These are phyloP conservation scores for Balaeniceps rex DNA, from an alignment of 2,113 vertebrate genomes.

Conservation along the genomic window DNA sequence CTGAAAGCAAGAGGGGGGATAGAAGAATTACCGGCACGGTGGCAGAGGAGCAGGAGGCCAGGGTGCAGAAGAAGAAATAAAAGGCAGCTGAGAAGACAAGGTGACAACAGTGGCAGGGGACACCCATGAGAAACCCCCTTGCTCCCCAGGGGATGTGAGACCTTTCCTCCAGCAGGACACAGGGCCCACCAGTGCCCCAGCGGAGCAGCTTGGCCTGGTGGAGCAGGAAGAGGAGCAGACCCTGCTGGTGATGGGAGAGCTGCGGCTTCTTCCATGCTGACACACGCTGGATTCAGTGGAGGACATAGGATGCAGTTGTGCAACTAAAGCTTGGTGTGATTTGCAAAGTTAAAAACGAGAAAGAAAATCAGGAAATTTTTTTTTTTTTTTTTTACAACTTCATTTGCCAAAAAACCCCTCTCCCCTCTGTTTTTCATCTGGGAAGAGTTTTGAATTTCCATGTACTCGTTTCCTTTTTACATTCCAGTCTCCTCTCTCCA, in stretches of 20 bases:
- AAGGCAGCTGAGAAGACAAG: neutral
- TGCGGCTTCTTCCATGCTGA: neutral
- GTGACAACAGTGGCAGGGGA: neutral
- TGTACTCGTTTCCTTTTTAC: neutral
- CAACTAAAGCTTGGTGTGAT: neutral
- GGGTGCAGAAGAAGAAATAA: neutral
- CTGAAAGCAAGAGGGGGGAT: neutral
- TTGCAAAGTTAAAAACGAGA: neutral
- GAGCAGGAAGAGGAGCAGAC: neutral
- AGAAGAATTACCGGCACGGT: too few relatives aligned
- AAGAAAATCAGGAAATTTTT: neutral
- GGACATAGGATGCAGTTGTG: neutral
- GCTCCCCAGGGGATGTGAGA: neutral
- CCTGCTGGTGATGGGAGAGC: rapidly evolving
- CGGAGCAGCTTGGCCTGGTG: rapidly evolving
- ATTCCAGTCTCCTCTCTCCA: neutral
- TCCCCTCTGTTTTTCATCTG: neutral
- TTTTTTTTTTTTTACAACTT: neutral
- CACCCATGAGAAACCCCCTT: neutral
- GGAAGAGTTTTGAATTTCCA: neutral
- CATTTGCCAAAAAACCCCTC: neutral
- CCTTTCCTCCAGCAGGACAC: neutral
- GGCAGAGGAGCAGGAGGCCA: neutral
- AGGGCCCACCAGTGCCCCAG: neutral
- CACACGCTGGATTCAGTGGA: neutral